Conservation (phyloP, 1,140 invertebrate species). For the Plectus sambesii region DNA sequence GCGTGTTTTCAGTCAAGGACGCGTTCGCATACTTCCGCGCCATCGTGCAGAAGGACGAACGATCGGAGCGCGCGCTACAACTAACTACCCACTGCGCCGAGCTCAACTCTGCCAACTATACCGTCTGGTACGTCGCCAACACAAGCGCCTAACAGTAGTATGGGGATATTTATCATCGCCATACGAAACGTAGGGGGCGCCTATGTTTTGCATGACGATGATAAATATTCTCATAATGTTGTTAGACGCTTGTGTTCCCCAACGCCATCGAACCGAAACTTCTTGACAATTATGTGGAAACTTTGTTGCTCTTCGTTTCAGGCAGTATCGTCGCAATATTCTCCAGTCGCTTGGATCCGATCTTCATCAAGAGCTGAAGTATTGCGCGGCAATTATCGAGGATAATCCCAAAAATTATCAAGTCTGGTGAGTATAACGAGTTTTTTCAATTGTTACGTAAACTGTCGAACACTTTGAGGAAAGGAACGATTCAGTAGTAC, state of each 20-base stretch:
- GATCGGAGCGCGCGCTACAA: constrained; percentile 70
- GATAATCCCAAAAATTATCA: constrained; percentile 96
- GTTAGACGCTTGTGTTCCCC: no score
- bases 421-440: constrained; percentile 55
- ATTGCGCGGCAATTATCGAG: constrained; percentile 67
- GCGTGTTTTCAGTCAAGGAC: constrained; percentile 66
- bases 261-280: neutral
- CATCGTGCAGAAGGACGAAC: constrained; percentile 69
- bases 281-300: constrained; percentile 5
- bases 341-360: constrained; percentile 66
- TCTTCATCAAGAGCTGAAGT: constrained; percentile 69
- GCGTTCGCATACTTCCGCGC: constrained; percentile 90
- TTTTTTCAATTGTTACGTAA: neutral
- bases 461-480: constrained; percentile 7
- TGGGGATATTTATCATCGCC: no score
- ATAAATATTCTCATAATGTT: constrained; percentile 1
- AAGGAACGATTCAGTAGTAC: neutral
- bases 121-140: constrained; percentile 87
- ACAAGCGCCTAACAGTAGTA: no score
- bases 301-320: constrained; percentile 32
- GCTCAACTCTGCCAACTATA: constrained; percentile 96
- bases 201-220: no score
- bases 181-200: no score
- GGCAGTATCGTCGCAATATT: constrained; percentile 65
- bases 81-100: constrained; percentile 75